A percentile compares a stretch with the other conserved stretches of the same genome.
These are phyloP conservation scores for Brenthis daphne DNA, from an alignment of 2,888 invertebrate genomes.

Conservation along the genomic window DNA sequence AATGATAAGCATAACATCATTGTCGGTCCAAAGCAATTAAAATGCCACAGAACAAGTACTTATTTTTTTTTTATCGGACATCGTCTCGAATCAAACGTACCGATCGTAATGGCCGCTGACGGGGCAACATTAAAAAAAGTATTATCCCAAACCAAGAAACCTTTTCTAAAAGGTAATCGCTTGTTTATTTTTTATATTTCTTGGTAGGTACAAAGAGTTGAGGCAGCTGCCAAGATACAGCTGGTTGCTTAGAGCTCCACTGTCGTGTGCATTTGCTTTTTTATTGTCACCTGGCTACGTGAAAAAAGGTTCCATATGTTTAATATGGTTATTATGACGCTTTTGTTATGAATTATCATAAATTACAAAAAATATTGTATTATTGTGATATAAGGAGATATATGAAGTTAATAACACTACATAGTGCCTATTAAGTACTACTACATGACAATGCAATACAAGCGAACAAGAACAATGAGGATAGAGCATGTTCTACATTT, in stretches of 20 bases:
- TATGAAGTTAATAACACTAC: too few relatives aligned
- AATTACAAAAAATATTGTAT: background rate
- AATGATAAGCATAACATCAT: conserved; percentile 22
- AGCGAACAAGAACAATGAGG: too few relatives aligned
- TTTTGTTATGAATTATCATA: conserved; percentile 7
- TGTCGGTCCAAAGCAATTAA: conserved; percentile 43
- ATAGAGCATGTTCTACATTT: too few relatives aligned
- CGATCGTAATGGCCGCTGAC: conserved; percentile 65
- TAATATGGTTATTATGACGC: background rate
- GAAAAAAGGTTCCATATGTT: conserved; percentile 19
- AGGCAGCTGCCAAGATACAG: conserved; percentile 70
- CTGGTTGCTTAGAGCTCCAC: conserved; percentile 54
- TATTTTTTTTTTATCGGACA: conserved; percentile 50
- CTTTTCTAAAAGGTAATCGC: conserved; percentile 73
- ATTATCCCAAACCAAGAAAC: conserved; percentile 54
- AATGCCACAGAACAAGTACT: conserved; percentile 50
- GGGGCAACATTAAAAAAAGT: conserved; percentile 57
- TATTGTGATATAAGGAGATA: background rate
- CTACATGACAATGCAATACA: too few relatives aligned
- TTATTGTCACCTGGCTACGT: conserved; percentile 52
- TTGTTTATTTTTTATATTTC: conserved; percentile 62
- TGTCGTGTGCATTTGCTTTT: conserved; percentile 42
- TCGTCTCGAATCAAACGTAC: conserved; percentile 61
- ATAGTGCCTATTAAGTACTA: too few relatives aligned
- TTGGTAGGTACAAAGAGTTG: conserved; percentile 66